Percentiles rank a stretch among this genome's conserved stretches.
These are phyloP conservation scores for Urophycis tenuis DNA, from an alignment of 2,797 vertebrate genomes.

Conservation along the genomic window DNA sequence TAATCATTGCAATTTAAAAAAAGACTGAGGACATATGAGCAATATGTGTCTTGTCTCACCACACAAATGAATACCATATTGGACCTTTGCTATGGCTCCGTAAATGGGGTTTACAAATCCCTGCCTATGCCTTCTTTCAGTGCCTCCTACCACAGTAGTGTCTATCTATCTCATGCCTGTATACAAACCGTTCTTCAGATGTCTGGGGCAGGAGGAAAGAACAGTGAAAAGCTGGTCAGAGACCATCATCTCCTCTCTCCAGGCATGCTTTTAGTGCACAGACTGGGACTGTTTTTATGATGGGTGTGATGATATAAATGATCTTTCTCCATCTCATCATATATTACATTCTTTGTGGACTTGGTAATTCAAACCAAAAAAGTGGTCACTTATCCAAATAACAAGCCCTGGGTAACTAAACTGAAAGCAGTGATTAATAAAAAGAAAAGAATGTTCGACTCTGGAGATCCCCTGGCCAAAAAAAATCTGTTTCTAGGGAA, in stretches of 20 bases:
- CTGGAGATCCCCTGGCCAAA: too few species aligned
- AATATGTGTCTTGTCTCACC: too few species aligned
- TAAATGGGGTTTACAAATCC: background rate
- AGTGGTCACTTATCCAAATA: background rate
- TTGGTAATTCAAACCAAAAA: background rate
- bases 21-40: background rate
- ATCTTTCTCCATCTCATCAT: slow-evolving; percentile 3
- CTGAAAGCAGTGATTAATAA: too few species aligned
- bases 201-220: too few species aligned
- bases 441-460: too few species aligned
- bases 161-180: background rate
- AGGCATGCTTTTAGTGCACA: slow-evolving; percentile 4
- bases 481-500: slow-evolving; percentile 15
- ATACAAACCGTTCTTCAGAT: background rate
- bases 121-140: too few species aligned
- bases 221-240: background rate
- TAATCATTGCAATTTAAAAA: too few species aligned
- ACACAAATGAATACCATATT: too few species aligned
- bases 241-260: background rate
- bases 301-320: background rate
- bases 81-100: slow-evolving; percentile 20
- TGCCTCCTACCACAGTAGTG: background rate
- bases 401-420: too few species aligned
- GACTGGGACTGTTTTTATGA: slow-evolving; percentile 1
- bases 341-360: background rate